Evolutionary conservation across 2,888 invertebrate species (phyloP).

Genomic region (Campoletis raptor): DNA sequence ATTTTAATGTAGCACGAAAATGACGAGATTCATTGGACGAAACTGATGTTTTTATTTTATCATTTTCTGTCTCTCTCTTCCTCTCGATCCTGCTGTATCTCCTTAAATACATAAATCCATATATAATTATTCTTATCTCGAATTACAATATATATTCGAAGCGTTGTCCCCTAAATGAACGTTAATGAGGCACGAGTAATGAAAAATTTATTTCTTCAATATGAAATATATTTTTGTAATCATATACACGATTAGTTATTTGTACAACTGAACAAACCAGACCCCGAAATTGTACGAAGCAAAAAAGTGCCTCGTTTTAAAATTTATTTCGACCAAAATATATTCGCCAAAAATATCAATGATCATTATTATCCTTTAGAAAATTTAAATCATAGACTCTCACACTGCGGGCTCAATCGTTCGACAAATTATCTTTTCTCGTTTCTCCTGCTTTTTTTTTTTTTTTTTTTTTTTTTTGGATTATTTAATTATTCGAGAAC

Average conservation of each 20-base stretch:
- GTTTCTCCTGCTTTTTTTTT: background rate
- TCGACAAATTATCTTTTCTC: background rate
- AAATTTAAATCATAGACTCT: slow-evolving; percentile 1
- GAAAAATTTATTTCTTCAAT: slow-evolving; percentile 24
- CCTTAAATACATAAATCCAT: slow-evolving; percentile 23
- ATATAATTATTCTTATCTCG: slow-evolving; percentile 34
- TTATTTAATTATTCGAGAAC: background rate
- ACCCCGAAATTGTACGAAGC: slow-evolving; percentile 7
- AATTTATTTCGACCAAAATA: slow-evolving; percentile 2
- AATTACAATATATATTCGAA: slow-evolving; percentile 28
- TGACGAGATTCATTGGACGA: slow-evolving; percentile 28
- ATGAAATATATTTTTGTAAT: slow-evolving; percentile 13
- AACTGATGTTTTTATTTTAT: slow-evolving; percentile 13
- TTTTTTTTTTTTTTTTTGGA: too few species aligned
- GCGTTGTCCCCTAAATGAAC: slow-evolving; percentile 12
- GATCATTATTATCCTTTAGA: background rate
- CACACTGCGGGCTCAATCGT: background rate
- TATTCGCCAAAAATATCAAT: slow-evolving; percentile 22
- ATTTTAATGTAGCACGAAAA: slow-evolving; percentile 27
- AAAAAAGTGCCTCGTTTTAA: background rate
- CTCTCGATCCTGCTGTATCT: background rate
- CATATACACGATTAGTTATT: slow-evolving; percentile 22
- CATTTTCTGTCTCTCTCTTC: slow-evolving; percentile 11
- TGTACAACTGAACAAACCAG: slow-evolving; percentile 20
- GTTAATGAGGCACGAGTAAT: slow-evolving; percentile 31